phyloP scores from a whole-genome alignment of 2,113 vertebrate genomes.

The Eptesicus fuscus region DNA sequence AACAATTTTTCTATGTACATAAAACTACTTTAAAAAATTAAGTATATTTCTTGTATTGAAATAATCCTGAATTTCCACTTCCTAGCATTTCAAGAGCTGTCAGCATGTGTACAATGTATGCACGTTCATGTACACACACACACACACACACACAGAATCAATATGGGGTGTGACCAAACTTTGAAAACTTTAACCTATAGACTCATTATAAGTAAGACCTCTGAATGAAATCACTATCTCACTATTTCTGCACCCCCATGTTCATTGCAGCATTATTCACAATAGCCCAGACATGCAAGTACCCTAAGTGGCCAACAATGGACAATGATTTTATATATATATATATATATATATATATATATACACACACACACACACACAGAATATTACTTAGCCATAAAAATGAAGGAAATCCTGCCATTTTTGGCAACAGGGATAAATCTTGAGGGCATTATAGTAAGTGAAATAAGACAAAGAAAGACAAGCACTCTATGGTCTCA shows the following conservation, averaged over 20 bases:
- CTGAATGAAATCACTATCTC: not conserved
- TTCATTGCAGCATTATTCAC: not conserved
- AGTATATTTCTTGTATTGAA: not conserved
- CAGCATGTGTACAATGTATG: not conserved
- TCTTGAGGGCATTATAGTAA: not conserved
- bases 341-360: not conserved
- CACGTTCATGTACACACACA: fast-evolving
- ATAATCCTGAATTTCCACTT: not conserved
- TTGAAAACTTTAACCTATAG: not conserved
- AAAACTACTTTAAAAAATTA: not conserved
- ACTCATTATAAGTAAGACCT: not conserved
- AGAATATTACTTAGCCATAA: not conserved
- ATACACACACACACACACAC: not conserved
- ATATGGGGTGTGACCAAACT: not conserved
- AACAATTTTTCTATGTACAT: not conserved
- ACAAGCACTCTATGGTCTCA: not conserved
- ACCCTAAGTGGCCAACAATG: not conserved
- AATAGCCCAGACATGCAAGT: not conserved
- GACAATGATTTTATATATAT: too few relatives aligned
- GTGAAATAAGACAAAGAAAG: not conserved
- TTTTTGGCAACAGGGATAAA: not conserved
- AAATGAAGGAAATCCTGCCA: not conserved
- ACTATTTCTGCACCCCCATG: fast-evolving
- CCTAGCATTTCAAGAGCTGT: not conserved
- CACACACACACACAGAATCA: not conserved